Evolutionary conservation across 2,113 vertebrate genomes (phyloP).

Genomic region (Ardeotis arabs): DNA sequence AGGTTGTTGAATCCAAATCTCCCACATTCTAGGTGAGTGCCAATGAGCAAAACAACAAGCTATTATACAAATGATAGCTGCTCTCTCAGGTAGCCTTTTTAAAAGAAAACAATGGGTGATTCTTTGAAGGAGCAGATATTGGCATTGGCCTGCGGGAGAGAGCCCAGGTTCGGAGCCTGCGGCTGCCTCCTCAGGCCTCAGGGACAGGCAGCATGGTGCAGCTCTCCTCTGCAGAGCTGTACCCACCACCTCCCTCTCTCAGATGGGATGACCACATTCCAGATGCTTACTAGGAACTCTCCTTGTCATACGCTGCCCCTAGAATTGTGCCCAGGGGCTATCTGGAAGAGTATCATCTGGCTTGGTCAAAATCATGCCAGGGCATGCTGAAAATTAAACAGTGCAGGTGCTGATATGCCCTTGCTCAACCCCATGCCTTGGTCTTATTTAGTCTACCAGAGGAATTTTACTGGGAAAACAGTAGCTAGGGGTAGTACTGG

Average conservation of each 20-base stretch:
- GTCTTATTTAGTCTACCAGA: neutral
- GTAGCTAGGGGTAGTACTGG: neutral
- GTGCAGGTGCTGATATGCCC: neutral
- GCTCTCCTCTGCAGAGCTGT: neutral
- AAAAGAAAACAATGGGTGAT: neutral
- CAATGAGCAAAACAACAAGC: neutral
- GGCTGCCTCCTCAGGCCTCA: neutral
- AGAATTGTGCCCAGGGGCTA: neutral
- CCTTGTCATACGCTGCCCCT: rapidly evolving
- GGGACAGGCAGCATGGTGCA: rapidly evolving
- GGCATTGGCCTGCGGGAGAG: rapidly evolving
- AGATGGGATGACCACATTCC: rapidly evolving
- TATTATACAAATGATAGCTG: neutral
- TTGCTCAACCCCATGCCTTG: neutral
- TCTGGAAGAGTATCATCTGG: neutral
- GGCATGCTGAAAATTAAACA: neutral
- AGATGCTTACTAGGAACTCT: neutral
- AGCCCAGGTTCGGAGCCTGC: neutral
- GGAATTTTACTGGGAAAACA: neutral
- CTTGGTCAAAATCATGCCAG: neutral
- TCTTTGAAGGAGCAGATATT: neutral
- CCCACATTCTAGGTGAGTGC: neutral
- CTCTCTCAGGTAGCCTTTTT: neutral
- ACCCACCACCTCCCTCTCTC: neutral
- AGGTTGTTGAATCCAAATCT: slow-evolving; percentile 2